Conservation (phyloP, 2,113 vertebrate species). For the Dasyprocta punctata region DNA sequence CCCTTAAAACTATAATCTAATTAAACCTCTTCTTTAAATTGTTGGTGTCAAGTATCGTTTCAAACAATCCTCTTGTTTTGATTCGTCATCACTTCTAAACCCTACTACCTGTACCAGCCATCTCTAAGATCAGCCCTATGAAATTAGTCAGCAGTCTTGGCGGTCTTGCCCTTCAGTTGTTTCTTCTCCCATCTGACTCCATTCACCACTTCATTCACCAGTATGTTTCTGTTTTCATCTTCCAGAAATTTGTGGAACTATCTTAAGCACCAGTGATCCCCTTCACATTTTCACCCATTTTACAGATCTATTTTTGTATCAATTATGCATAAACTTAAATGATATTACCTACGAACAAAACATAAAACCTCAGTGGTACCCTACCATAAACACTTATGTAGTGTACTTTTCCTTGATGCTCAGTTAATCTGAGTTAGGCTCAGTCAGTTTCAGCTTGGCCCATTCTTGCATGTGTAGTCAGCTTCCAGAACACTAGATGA, state of each 20-base stretch:
- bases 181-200: too few relatives aligned
- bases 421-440: background rate
- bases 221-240: background rate
- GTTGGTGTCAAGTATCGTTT: background rate
- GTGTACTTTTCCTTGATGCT: background rate
- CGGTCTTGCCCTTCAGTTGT: background rate
- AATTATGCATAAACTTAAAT: background rate
- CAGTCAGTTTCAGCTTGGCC: background rate
- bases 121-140: background rate
- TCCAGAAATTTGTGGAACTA: slow-evolving; percentile 17
- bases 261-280: background rate
- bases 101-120: background rate
- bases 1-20: background rate
- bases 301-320: background rate
- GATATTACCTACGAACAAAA: background rate
- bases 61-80: background rate
- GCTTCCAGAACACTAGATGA: background rate
- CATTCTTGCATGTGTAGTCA: background rate
- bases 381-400: background rate
- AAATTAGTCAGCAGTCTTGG: background rate
- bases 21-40: background rate
- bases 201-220: background rate
- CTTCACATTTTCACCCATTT: background rate
- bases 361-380: background rate
- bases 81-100: slow-evolving; percentile 15